Percentiles rank a stretch among this genome's conserved stretches.
phyloP scores from a whole-genome alignment of 1,140 invertebrate genomes.

The Himalopsyche phryganea region DNA sequence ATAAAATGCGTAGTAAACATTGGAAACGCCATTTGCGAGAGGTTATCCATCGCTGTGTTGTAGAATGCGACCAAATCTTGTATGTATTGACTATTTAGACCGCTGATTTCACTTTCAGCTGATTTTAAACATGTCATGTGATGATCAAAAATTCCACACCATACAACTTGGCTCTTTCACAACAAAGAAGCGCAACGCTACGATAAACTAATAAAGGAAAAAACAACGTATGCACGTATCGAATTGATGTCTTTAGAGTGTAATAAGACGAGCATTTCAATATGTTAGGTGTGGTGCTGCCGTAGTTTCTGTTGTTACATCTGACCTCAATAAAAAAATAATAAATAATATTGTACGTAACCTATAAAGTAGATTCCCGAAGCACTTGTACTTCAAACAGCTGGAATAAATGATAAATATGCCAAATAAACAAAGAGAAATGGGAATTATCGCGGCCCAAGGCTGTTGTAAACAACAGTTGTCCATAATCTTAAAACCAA shows the following conservation, averaged over 20 bases:
- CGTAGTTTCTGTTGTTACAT: slow-evolving; percentile 10
- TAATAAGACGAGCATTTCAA: neutral
- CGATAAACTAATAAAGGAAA: no score
- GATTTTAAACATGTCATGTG: slow-evolving; percentile 10
- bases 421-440: slow-evolving; percentile 3
- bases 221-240: no score
- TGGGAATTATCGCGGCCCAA: neutral
- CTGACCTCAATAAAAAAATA: slow-evolving; percentile 21
- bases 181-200: no score
- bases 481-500: slow-evolving; percentile 10
- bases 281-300: slow-evolving; percentile 20
- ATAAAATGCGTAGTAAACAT: no score
- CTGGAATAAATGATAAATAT: slow-evolving; percentile 1
- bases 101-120: slow-evolving; percentile 16
- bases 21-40: no score
- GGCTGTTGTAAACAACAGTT: slow-evolving; percentile 20
- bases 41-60: no score
- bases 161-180: no score
- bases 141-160: no score
- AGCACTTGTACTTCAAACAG: neutral
- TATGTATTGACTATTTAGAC: no score
- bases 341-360: slow-evolving; percentile 10
- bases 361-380: neutral
- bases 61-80: no score
- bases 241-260: no score